Percentiles rank a stretch among this genome's conserved stretches.
phyloP scores from a whole-genome alignment of 2,888 invertebrate genomes.

The Mimas tiliae region DNA sequence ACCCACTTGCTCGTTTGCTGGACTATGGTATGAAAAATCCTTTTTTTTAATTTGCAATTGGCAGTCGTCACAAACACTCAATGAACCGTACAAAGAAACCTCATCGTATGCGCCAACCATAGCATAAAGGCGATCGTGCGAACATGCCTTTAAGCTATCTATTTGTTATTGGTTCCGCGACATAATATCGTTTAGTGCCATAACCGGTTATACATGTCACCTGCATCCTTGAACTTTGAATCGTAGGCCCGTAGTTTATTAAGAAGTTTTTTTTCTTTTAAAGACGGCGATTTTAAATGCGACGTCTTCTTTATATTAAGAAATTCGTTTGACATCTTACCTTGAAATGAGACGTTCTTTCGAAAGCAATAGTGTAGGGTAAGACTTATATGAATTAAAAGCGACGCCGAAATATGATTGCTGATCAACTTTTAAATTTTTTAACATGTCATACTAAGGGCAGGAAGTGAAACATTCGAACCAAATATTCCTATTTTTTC shows the following conservation, averaged over 20 bases:
- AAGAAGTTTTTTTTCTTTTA: slow-evolving; percentile 17
- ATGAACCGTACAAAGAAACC: not conserved
- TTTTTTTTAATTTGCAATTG: too few relatives aligned
- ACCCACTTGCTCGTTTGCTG: too few relatives aligned
- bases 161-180: slow-evolving; percentile 10
- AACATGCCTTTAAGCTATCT: slow-evolving; percentile 11
- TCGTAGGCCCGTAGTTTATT: slow-evolving; percentile 39
- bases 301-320: not conserved
- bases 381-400: too few relatives aligned
- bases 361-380: not conserved
- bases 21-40: too few relatives aligned
- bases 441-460: not conserved
- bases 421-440: not conserved
- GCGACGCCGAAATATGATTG: not conserved
- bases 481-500: too few relatives aligned
- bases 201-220: slow-evolving; percentile 37
- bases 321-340: not conserved
- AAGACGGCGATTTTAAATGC: not conserved
- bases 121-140: slow-evolving; percentile 2
- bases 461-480: not conserved
- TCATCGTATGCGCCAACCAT: not conserved
- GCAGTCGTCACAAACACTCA: not conserved
- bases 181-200: slow-evolving; percentile 28
- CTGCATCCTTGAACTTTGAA: slow-evolving; percentile 45
- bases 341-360: slow-evolving; percentile 13